These are phyloP conservation scores for Pelecanus crispus DNA, from an alignment of 2,113 vertebrate genomes.

Conservation along the genomic window DNA sequence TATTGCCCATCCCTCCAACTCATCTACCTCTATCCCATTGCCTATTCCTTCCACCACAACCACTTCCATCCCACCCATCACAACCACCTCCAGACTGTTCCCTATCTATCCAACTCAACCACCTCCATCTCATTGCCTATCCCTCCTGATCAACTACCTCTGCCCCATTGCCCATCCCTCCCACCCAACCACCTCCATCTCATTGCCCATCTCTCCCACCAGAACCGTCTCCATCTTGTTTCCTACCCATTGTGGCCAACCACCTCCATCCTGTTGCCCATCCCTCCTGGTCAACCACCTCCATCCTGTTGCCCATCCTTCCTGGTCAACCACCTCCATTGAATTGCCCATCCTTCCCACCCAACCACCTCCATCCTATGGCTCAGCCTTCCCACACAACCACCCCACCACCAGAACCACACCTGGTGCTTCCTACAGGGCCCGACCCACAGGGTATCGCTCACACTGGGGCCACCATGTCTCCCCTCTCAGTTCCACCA, in stretches of 20 bases:
- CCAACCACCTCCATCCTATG: too few relatives aligned
- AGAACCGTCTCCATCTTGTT: neutral
- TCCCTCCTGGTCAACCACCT: neutral
- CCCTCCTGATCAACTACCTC: neutral
- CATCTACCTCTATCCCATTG: neutral
- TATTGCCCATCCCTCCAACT: neutral
- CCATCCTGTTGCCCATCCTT: neutral
- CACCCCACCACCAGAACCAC: neutral
- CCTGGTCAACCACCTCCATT: too few relatives aligned
- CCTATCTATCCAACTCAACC: neutral
- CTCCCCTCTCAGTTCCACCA: neutral
- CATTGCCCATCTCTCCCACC: fast-evolving
- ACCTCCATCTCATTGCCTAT: too few relatives aligned
- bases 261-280: neutral
- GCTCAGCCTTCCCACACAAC: too few relatives aligned
- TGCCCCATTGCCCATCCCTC: neutral
- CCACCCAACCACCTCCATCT: neutral
- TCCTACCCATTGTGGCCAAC: neutral
- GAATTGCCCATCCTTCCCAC: too few relatives aligned
- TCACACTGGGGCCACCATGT: fast-evolving
- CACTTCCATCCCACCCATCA: neutral
- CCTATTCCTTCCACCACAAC: neutral
- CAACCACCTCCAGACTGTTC: neutral
- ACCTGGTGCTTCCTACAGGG: neutral
- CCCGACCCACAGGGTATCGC: neutral